Evolutionary conservation across 35 echinoderm and acorn worm genomes (phyloP), one percentile per base, ranked within the genome.

Genomic region (Amphiura filiformis): DNA sequence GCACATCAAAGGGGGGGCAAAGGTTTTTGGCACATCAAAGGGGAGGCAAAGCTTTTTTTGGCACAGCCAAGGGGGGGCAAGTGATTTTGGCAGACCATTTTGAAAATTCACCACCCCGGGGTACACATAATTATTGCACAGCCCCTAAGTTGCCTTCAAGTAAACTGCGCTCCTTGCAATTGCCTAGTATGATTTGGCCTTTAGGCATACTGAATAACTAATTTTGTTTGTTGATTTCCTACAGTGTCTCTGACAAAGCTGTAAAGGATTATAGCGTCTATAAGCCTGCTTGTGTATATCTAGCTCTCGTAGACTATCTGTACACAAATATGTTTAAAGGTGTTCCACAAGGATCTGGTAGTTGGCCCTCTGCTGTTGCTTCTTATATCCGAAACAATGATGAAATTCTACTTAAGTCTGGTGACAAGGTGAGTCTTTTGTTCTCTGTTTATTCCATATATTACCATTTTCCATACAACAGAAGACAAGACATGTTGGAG

Each of bases 361-460:
- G 84, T 13, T 99, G 96, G 96, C 87, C 96, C 40, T 86, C 88
- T 41, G 82, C 90, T 12, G 78, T 99, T 32, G 96, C 96, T 84
- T 85, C 87, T 80, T 99, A 90, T 57, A 91, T 99, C 40, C 37
- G 96, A 32, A 80, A 99, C 37, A 99, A 95, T 61, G 96, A 99
- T 78, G 96, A 99, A 80, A 35, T 84, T 33, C 37, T 99, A 18
- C 79, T 99, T 65, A 99, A 99, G 39, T 87, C 86, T 61, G 90
- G 93, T 76, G 96, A 99, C 76, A 94, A 93, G 93, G 96, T 99
- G 34, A 90, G 88, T 70, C n/a, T n/a, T n/a, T n/a, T n/a, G n/a
- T 57, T 5, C 18, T n/a, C n/a, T 33, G 41, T 56, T 23, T 64
- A 4, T 65, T 17, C 35, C 2, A 0, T 26, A 20, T n/a, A 32